Conservation (phyloP, 2,888 invertebrate species). For the Neria commutata region DNA sequence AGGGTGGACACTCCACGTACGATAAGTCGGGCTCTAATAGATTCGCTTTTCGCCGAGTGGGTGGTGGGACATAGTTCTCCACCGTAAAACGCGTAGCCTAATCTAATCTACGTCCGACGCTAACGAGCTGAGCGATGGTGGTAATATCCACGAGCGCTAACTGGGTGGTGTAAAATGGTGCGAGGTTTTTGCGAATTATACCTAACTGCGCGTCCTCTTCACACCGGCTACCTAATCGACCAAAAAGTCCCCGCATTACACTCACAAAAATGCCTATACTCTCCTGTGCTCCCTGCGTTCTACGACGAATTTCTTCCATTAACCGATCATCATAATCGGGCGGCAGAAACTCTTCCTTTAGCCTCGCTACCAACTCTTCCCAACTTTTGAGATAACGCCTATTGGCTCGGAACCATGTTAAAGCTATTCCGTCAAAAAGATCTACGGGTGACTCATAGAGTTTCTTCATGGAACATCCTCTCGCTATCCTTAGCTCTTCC, state of each 20-base stretch:
- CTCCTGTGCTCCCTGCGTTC: slow-evolving; percentile 12
- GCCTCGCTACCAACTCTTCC: neutral
- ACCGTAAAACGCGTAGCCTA: neutral
- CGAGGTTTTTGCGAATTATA: neutral
- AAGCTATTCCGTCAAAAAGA: neutral
- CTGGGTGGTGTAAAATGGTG: slow-evolving; percentile 4
- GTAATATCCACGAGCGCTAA: neutral
- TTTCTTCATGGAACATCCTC: neutral
- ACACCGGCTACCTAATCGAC: neutral
- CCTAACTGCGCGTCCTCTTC: neutral
- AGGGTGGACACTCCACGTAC: neutral
- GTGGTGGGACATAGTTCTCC: neutral
- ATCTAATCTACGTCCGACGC: neutral
- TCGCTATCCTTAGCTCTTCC: neutral
- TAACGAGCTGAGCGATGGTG: neutral
- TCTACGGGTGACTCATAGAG: neutral
- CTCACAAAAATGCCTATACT: slow-evolving; percentile 15
- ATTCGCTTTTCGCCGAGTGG: neutral
- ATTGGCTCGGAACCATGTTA: neutral
- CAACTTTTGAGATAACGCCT: neutral
- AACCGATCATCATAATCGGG: slow-evolving; percentile 15
- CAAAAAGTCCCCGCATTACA: slow-evolving; percentile 4
- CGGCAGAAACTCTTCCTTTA: slow-evolving; percentile 15
- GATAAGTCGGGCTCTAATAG: neutral
- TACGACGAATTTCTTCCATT: slow-evolving; percentile 11